Percentiles rank a stretch among this genome's conserved stretches.
Evolutionary conservation across 2,113 vertebrate species (phyloP).

Genomic region (Crocuta crocuta): DNA sequence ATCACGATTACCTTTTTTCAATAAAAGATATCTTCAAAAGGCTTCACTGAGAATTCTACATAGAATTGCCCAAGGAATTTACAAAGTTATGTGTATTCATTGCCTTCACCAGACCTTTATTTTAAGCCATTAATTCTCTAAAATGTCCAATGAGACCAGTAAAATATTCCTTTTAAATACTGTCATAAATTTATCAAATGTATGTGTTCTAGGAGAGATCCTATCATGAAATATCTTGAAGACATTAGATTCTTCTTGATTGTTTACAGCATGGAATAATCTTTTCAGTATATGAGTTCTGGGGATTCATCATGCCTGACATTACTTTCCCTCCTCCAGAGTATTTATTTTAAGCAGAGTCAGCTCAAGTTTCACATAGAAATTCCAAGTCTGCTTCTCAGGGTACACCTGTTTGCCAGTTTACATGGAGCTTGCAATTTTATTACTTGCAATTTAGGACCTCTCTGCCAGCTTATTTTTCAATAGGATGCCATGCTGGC

Average conservation of each 20-base stretch:
- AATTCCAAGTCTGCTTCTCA: not conserved
- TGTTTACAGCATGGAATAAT: not conserved
- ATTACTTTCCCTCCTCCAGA: not conserved
- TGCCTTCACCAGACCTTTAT: not conserved
- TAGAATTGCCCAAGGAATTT: not conserved
- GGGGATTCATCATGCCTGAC: not conserved
- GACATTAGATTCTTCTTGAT: not conserved
- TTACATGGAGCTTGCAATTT: not conserved
- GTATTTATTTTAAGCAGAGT: not conserved
- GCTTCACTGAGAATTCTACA: not conserved
- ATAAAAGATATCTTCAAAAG: not conserved
- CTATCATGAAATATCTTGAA: not conserved
- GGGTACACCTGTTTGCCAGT: not conserved
- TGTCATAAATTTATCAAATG: not conserved
- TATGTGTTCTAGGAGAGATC: not conserved
- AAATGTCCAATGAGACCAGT: not conserved
- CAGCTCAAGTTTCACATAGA: not conserved
- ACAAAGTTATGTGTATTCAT: not conserved
- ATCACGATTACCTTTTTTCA: not conserved
- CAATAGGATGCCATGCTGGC: not conserved
- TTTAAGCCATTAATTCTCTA: not conserved
- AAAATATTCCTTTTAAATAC: not conserved
- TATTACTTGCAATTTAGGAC: not conserved
- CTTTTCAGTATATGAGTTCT: not conserved
- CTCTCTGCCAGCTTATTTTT: not conserved